Evolutionary conservation across 2,113 vertebrate genomes (phyloP), one percentile per base, ranked within the genome.

Genomic region (Ascaphus truei): DNA sequence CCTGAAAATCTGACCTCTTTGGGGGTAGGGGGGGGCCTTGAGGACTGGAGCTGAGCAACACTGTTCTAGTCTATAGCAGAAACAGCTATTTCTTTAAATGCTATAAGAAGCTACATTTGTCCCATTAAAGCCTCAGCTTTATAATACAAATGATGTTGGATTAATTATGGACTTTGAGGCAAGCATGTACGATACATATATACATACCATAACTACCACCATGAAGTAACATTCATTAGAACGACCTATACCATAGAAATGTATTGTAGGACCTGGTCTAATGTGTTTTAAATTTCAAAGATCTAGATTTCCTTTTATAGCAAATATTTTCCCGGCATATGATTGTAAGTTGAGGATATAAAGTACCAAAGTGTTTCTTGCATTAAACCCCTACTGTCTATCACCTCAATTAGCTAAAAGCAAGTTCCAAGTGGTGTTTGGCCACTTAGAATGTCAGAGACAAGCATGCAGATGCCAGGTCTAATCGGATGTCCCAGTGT

Each of bases 331-430:
- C 33, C 41, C 61, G 45, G 47, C 47, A 60, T 71, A 61, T 61
- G 47, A 33, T 57, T 71, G 56, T 51, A 41, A 47, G 45, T 45
- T 61, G 56, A 60, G 56, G 45, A 61, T 71, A 69, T 60, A 60
- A 69, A 69, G 56, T 51, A 69, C 31, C 56, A 41, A 58, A 71
- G 33, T 61, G 67, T 71, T 69, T 71, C 47, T 71, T 71, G 67
- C 67, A 71, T 71, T 61, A 61, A 71, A 71, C 67, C 67, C 67
- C 57, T 71, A 71, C 67, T 52, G 67, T 68, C 67, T 34, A 71
- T 71, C 67, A 71, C 67, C 60, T 71, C 67, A 71, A 71, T 71
- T 71, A 71, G 67, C 67, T 71, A 71, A 71, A 71, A 71, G 67
- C 57, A 71, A 61, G 67, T 52, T 61, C 58, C 33, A 71, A 71